phyloP scores from a whole-genome alignment of 2,888 invertebrate species.

The Phengaris alcon region DNA sequence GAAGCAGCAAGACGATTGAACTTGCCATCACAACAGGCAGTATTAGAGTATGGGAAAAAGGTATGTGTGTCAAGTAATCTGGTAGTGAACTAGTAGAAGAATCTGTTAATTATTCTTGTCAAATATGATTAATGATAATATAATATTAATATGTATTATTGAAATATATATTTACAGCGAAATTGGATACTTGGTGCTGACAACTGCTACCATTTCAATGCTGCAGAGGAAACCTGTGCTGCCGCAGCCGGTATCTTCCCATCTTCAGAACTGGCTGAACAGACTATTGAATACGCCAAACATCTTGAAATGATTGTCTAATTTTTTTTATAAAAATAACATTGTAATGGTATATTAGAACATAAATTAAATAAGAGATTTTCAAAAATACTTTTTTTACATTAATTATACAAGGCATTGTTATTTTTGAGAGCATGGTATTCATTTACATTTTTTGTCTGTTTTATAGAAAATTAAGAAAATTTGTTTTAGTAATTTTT shows the following conservation, averaged over 20 bases:
- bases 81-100: too few relatives aligned
- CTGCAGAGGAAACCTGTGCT: conserved; percentile 85
- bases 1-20: conserved; percentile 95
- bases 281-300: conserved; percentile 97
- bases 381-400: not conserved
- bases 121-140: too few relatives aligned
- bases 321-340: conserved; percentile 41
- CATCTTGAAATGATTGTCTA: conserved; percentile 99
- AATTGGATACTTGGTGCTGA: conserved; percentile 90
- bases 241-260: conserved; percentile 83
- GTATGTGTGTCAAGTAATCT: conserved; percentile 30
- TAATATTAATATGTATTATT: too few relatives aligned
- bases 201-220: conserved; percentile 88
- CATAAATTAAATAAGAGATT: not conserved
- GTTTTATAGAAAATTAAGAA: too few relatives aligned
- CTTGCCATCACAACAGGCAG: conserved; percentile 86
- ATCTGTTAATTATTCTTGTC: too few relatives aligned
- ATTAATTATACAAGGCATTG: not conserved
- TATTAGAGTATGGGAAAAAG: conserved; percentile 83
- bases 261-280: conserved; percentile 93
- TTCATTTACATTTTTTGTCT: too few relatives aligned
- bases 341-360: conserved; percentile 28
- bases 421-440: not conserved
- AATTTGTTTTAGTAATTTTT: too few relatives aligned
- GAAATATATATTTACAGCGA: conserved; percentile 68